Conservation (phyloP, 2,113 vertebrate species). For the human (Homo sapiens) region GRCh38 chrX:27227501-27228000, state of each 20-base stretch:
- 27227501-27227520: not conserved
- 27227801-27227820: not conserved
- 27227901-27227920: not conserved
- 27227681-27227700: conserved; percentile 24
- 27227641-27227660: not conserved
- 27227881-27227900: conserved; percentile 21
- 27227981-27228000: not conserved
- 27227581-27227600: not conserved
- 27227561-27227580: not conserved
- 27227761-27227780: not conserved
- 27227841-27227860: not conserved
- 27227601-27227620: not conserved
- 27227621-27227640: not conserved
- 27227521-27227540: not conserved
- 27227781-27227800: not conserved
- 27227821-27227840: not conserved
- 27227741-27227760: not conserved
- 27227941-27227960: not conserved
- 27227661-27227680: not conserved
- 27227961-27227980: conserved; percentile 3
- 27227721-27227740: not conserved
- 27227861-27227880: conserved; percentile 7
- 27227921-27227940: not conserved
- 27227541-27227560: conserved; percentile 14
- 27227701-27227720: not conserved